phyloP scores from a whole-genome alignment of 37 sponge, comb jelly and placozoan genomes.

The Spongia lamella region DNA sequence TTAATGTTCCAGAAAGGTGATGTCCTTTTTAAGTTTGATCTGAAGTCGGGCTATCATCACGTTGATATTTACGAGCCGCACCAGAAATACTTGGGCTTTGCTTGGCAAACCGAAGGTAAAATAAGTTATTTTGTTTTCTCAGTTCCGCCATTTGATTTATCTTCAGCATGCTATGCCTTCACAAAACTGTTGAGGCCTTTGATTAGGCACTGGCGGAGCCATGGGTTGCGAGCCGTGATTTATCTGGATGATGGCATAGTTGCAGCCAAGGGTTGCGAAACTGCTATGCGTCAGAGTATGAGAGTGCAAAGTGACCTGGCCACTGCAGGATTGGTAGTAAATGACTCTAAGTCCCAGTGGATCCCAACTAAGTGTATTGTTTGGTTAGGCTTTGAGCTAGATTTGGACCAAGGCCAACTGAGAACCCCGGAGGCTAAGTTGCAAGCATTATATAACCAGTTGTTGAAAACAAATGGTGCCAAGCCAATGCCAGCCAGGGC shows the following conservation, averaged over 20 bases:
- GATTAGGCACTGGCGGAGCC: background rate
- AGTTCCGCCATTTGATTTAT: slow-evolving; percentile 17
- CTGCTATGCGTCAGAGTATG: background rate
- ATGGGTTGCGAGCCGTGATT: background rate
- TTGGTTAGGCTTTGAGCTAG: slow-evolving; percentile 2
- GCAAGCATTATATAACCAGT: too few relatives aligned
- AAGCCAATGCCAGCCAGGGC: background rate
- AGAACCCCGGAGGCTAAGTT: background rate
- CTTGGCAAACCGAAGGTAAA: too few relatives aligned
- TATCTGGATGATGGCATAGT: slow-evolving; percentile 27
- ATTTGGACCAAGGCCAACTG: background rate
- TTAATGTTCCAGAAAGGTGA: too few relatives aligned
- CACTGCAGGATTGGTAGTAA: slow-evolving; percentile 4
- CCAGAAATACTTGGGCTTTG: too few relatives aligned
- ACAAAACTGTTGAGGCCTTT: slow-evolving; percentile 6
- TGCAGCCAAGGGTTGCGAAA: background rate
- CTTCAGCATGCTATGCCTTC: slow-evolving; percentile 9
- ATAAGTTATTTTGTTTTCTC: too few relatives aligned
- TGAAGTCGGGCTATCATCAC: too few relatives aligned
- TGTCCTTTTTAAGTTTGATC: too few relatives aligned
- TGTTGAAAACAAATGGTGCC: too few relatives aligned
- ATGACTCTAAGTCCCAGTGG: background rate
- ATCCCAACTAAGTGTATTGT: background rate
- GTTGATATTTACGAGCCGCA: too few relatives aligned
- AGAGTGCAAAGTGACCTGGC: background rate